phyloP scores from a whole-genome alignment of 1,140 invertebrate species.

The Drosophila simulans region DNA sequence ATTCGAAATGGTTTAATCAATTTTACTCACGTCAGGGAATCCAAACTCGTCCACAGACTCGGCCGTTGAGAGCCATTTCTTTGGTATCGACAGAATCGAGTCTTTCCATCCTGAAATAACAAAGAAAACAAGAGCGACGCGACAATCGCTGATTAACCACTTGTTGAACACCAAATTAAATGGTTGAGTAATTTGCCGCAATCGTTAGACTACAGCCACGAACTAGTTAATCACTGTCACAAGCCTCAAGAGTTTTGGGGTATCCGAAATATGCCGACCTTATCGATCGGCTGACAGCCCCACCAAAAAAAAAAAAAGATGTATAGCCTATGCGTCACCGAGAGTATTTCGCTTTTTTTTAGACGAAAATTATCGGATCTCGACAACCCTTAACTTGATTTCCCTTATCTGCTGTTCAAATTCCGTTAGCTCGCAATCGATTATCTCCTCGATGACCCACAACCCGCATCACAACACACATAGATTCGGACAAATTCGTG shows the following conservation, averaged over 20 bases:
- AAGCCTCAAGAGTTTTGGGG: conserved; percentile 33
- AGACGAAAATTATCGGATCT: neutral
- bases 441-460: conserved; percentile 12
- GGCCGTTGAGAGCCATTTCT: conserved; percentile 88
- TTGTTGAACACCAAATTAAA: conserved; percentile 53
- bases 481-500: conserved; percentile 35
- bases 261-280: conserved; percentile 23
- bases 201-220: conserved; percentile 4
- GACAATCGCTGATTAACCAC: conserved; percentile 56
- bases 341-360: neutral
- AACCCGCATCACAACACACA: conserved; percentile 1
- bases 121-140: conserved; percentile 31
- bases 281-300: conserved; percentile 39
- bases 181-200: conserved; percentile 35
- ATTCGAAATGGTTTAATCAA: conserved; percentile 71
- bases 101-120: conserved; percentile 87
- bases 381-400: conserved; percentile 35
- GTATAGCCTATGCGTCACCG: conserved; percentile 38
- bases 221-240: conserved; percentile 71
- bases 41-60: conserved; percentile 85
- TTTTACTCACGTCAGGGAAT: conserved; percentile 84
- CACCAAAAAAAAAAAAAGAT: conserved; percentile 7
- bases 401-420: conserved; percentile 34
- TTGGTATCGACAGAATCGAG: conserved; percentile 88
- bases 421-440: conserved; percentile 5